Conservation (phyloP, 2,113 vertebrate species). For the Anoplopoma fimbria region DNA sequence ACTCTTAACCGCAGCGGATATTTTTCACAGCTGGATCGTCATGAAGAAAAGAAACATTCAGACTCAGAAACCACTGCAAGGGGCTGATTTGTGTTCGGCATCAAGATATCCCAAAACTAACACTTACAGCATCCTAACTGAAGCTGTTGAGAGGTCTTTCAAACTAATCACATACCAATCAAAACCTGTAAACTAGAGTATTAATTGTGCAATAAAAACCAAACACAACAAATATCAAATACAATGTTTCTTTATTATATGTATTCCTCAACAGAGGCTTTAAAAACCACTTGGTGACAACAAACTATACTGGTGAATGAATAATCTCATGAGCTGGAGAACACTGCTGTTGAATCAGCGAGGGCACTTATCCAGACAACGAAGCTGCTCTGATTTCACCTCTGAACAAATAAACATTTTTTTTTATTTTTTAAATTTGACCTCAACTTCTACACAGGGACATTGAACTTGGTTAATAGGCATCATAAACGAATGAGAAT, state of each 20-base stretch:
- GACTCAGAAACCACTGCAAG: not conserved
- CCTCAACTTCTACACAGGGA: not conserved
- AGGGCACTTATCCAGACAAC: conserved; percentile 28
- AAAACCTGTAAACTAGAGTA: not conserved
- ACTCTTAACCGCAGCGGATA: not conserved
- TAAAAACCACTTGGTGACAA: conserved; percentile 70
- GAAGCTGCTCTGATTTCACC: not conserved
- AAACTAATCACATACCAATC: not conserved
- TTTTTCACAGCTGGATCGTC: conserved; percentile 33
- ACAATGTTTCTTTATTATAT: conserved; percentile 75
- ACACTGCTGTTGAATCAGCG: conserved; percentile 19
- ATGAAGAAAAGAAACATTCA: conserved; percentile 31
- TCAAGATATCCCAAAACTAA: not conserved
- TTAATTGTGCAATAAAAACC: not conserved
- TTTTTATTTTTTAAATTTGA: not conserved
- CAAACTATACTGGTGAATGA: conserved; percentile 53
- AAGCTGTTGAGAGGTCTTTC: not conserved
- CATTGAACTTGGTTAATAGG: not conserved
- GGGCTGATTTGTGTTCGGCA: not conserved
- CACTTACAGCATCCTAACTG: not conserved
- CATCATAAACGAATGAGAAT: not conserved
- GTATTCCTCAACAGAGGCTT: conserved; percentile 64
- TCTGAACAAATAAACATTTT: not conserved
- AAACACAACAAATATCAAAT: conserved; percentile 50
- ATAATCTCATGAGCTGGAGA: conserved; percentile 37